phyloP scores from a whole-genome alignment of 1,140 invertebrate species.

The Linepithema humile region DNA sequence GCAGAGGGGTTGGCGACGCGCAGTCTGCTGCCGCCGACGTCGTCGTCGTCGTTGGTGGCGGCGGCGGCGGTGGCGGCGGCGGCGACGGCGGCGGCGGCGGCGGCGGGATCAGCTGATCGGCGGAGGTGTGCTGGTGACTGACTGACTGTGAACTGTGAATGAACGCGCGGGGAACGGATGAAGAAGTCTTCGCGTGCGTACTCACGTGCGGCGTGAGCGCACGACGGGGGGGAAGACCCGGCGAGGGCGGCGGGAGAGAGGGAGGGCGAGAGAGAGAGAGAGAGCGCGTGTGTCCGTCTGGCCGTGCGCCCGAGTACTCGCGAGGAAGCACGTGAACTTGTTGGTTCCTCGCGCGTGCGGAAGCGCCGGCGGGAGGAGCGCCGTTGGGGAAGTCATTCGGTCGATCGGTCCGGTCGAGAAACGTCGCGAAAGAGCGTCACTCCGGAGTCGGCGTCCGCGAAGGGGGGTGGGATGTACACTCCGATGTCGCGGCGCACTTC shows the following conservation, averaged over 20 bases:
- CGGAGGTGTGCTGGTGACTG: conserved; percentile 74
- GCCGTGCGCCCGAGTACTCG: conserved; percentile 66
- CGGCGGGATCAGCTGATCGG: conserved; percentile 78
- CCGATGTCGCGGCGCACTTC: not conserved
- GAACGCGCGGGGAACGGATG: conserved; percentile 74
- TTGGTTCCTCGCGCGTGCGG: conserved; percentile 39
- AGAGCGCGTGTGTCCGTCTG: conserved; percentile 67
- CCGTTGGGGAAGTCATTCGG: not conserved
- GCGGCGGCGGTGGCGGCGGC: not conserved
- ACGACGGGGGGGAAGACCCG: conserved; percentile 33
- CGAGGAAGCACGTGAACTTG: conserved; percentile 57
- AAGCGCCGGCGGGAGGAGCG: conserved; percentile 6
- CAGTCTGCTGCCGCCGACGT: conserved; percentile 73
- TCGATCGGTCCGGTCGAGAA: not conserved
- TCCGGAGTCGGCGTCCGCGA: not conserved
- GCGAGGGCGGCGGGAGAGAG: conserved; percentile 36
- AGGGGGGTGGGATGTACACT: not conserved
- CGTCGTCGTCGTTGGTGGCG: conserved; percentile 48
- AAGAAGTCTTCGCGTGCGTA: conserved; percentile 76
- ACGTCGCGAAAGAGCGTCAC: not conserved
- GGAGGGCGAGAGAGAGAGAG: not conserved
- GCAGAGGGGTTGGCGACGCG: conserved; percentile 74
- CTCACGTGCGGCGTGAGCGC: conserved; percentile 65
- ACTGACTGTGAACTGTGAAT: conserved; percentile 74
- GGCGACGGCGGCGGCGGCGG: not conserved